Conservation (phyloP, 2,888 invertebrate species). For the Ypsolopha sequella region DNA sequence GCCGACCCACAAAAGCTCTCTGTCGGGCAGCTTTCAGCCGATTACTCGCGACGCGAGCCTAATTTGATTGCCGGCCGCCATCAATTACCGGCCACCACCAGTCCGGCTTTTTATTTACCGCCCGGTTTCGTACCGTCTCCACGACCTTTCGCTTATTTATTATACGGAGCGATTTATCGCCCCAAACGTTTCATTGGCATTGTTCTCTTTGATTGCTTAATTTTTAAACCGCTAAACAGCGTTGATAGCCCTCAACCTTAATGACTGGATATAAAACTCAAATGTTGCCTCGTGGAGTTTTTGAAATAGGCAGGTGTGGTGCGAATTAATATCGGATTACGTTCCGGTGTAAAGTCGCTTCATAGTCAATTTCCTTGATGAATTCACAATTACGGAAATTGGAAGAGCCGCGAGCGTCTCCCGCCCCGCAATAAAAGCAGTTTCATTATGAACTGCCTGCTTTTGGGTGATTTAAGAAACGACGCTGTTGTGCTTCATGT, state of each 20-base stretch:
- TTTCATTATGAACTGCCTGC: background rate
- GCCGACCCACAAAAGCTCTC: constrained; percentile 46
- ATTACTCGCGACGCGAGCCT: constrained; percentile 61
- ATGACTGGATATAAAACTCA: background rate
- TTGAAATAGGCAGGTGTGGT: background rate
- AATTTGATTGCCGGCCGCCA: constrained; percentile 64
- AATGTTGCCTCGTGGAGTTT: background rate
- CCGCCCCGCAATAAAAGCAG: background rate
- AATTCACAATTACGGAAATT: constrained; percentile 65
- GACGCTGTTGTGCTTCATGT: constrained; percentile 8
- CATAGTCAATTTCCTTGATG: constrained; percentile 62
- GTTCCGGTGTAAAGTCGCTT: background rate
- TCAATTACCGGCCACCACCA: constrained; percentile 57
- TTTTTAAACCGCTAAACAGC: constrained; percentile 16
- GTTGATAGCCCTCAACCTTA: constrained; percentile 5
- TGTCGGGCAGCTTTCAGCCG: constrained; percentile 62
- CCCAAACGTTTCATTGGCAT: constrained; percentile 30
- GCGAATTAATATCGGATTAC: background rate
- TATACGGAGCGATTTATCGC: constrained; percentile 37
- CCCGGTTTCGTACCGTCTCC: constrained; percentile 8
- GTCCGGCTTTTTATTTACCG: constrained; percentile 45
- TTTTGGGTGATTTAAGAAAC: constrained; percentile 1
- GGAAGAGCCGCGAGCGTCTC: constrained; percentile 25
- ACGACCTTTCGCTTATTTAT: constrained; percentile 35
- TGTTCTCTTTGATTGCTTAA: constrained; percentile 33